A percentile compares a stretch with the other conserved stretches of the same genome.
Evolutionary conservation across 2,113 vertebrate species (phyloP).

Genomic region (Epinephelus fuscoguttatus): DNA sequence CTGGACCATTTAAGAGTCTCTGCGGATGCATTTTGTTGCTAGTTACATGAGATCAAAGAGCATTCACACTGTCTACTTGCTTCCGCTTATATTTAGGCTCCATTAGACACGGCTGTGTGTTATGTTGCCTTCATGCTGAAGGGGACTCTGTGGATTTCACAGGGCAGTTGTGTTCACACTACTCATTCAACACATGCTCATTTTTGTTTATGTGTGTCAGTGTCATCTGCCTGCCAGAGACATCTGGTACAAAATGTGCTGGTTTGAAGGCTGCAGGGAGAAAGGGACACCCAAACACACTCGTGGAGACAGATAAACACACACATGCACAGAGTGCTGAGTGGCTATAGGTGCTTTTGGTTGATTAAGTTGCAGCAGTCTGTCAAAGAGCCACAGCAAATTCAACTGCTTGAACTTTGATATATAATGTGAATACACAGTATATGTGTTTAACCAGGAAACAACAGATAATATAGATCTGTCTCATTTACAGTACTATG

Average conservation of each 20-base stretch:
- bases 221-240: slow-evolving; percentile 69
- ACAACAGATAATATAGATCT: background rate
- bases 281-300: slow-evolving; percentile 18
- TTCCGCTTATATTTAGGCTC: background rate
- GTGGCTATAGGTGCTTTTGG: background rate
- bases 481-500: background rate
- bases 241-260: slow-evolving; percentile 77
- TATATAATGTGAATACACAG: no score
- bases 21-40: background rate
- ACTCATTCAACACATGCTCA: slow-evolving; percentile 71
- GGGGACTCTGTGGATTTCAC: slow-evolving; percentile 21
- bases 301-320: slow-evolving; percentile 10
- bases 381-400: background rate
- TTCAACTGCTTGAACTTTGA: background rate
- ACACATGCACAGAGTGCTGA: slow-evolving; percentile 9
- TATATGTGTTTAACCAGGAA: no score
- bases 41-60: background rate
- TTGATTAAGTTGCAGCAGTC: background rate
- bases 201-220: slow-evolving; percentile 62
- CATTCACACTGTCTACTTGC: background rate
- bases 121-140: background rate
- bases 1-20: background rate
- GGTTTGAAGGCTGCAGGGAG: slow-evolving; percentile 51
- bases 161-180: slow-evolving; percentile 50
- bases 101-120: background rate